phyloP scores from a whole-genome alignment of 2,888 invertebrate genomes.

The Clunio marinus region DNA sequence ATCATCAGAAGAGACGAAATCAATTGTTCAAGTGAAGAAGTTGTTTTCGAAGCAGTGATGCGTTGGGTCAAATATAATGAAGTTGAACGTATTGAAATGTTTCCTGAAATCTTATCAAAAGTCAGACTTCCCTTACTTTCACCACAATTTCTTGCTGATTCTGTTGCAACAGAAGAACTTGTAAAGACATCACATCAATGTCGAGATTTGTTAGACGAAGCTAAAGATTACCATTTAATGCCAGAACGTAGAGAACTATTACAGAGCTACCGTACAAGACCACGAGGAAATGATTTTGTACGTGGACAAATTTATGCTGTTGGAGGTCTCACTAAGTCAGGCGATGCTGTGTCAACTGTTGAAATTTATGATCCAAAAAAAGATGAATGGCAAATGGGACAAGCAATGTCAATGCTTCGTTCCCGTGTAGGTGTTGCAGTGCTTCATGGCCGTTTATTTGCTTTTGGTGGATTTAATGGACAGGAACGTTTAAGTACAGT shows the following conservation, averaged over 20 bases:
- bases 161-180: conserved; percentile 72
- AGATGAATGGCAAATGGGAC: conserved; percentile 69
- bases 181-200: conserved; percentile 74
- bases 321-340: conserved; percentile 77
- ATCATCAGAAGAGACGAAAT: conserved; percentile 72
- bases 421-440: conserved; percentile 82
- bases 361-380: conserved; percentile 74
- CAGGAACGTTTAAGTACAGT: conserved; percentile 75
- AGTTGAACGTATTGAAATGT: conserved; percentile 55
- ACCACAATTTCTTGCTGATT: conserved; percentile 75
- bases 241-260: conserved; percentile 75
- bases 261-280: conserved; percentile 71
- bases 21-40: conserved; percentile 70
- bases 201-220: conserved; percentile 81
- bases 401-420: conserved; percentile 79
- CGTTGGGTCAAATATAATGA: conserved; percentile 69
- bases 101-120: conserved; percentile 68
- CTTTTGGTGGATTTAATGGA: conserved; percentile 83
- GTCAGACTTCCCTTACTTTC: conserved; percentile 76
- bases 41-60: conserved; percentile 80
- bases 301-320: conserved; percentile 82
- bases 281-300: conserved; percentile 67
- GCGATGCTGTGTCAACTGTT: conserved; percentile 78
- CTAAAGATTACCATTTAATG: conserved; percentile 80
- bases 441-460: conserved; percentile 69